These are phyloP conservation scores for Menidia beryllina DNA, from an alignment of 2,113 vertebrate species.

Conservation along the genomic window DNA sequence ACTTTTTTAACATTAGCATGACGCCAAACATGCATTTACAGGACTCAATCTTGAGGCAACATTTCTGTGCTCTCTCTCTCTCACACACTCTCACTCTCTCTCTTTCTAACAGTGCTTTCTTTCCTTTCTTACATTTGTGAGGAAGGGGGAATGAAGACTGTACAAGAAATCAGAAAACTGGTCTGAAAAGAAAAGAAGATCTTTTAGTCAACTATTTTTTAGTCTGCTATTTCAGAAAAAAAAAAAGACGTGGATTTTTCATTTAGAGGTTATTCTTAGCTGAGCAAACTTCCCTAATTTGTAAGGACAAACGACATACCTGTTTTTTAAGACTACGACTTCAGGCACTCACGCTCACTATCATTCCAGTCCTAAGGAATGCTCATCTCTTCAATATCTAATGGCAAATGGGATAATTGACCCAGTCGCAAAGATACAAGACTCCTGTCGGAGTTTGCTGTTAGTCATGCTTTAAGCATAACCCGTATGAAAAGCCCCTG, in stretches of 20 bases:
- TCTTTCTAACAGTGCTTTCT: neutral
- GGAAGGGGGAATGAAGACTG: constrained; percentile 1
- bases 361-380: constrained; percentile 65
- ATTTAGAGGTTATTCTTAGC: neutral
- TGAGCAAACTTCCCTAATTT: constrained; percentile 11
- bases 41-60: constrained; percentile 31
- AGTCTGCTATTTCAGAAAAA: neutral
- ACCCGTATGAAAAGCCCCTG: constrained; percentile 14
- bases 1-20: constrained; percentile 29
- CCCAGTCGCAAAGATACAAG: constrained; percentile 59
- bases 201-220: too few species aligned
- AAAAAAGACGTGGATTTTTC: constrained; percentile 3
- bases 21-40: constrained; percentile 60
- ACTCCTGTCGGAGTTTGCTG: constrained; percentile 39
- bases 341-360: neutral
- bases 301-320: constrained; percentile 19
- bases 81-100: too few species aligned
- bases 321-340: constrained; percentile 5
- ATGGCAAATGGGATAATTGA: constrained; percentile 63
- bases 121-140: constrained; percentile 9
- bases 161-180: neutral
- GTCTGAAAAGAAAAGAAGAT: neutral
- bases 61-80: neutral
- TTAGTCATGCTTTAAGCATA: constrained; percentile 27
- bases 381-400: constrained; percentile 46